These are phyloP conservation scores for Eubucco bourcierii DNA, from an alignment of 2,113 vertebrate species.

Conservation along the genomic window DNA sequence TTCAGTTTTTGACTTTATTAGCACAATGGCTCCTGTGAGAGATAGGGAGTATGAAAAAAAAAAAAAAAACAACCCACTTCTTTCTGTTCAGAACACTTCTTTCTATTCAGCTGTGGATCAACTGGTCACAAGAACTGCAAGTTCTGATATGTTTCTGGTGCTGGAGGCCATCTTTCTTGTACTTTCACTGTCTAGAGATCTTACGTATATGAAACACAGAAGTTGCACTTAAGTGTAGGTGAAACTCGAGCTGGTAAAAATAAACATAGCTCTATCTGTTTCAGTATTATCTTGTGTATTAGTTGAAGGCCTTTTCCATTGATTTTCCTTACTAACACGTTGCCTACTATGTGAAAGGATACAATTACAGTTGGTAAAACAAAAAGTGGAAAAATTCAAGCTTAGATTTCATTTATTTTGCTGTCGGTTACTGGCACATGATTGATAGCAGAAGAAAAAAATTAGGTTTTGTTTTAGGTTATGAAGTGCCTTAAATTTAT, in stretches of 20 bases:
- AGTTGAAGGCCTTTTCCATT: not conserved
- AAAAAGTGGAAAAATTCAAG: not conserved
- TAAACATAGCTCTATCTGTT: not conserved
- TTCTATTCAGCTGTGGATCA: not conserved
- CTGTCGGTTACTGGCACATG: not conserved
- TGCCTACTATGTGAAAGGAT: not conserved
- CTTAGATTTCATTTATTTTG: not conserved
- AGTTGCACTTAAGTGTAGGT: not conserved
- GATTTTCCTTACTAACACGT: not conserved
- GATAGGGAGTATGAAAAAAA: not conserved
- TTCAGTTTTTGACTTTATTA: not conserved
- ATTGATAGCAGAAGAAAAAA: not conserved
- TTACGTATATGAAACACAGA: rapidly evolving
- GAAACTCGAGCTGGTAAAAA: not conserved
- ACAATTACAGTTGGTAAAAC: not conserved
- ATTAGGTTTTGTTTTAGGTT: too few relatives aligned
- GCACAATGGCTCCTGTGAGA: not conserved
- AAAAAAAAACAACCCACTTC: too few relatives aligned
- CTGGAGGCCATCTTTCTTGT: not conserved
- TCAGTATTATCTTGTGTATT: not conserved
- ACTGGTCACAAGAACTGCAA: not conserved
- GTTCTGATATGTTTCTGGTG: not conserved
- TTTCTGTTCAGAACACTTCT: not conserved
- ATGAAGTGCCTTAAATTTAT: not conserved
- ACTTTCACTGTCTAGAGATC: not conserved